Evolutionary conservation across 2,888 invertebrate species (phyloP).

Genomic region (Polydrusus pterygomalis): DNA sequence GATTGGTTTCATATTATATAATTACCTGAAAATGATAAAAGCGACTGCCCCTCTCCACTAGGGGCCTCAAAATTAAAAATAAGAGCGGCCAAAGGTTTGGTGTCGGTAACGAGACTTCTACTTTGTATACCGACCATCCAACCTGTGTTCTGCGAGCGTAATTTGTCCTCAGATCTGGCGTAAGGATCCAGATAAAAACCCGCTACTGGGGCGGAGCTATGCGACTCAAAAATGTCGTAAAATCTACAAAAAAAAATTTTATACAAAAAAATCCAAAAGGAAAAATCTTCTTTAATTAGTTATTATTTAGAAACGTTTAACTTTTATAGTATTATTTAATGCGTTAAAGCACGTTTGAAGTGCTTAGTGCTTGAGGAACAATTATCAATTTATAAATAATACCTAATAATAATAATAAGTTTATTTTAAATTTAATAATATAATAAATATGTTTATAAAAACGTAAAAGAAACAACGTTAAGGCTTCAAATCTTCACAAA

Average conservation of each 20-base stretch:
- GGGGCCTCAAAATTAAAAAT: constrained; percentile 89
- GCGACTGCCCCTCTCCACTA: constrained; percentile 75
- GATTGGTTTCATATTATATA: neutral
- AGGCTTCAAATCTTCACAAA: too few relatives aligned
- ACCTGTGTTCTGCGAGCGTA: constrained; percentile 77
- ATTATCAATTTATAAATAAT: too few relatives aligned
- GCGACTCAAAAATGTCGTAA: constrained; percentile 85
- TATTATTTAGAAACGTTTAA: too few relatives aligned
- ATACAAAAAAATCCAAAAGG: neutral
- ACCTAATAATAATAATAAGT: too few relatives aligned
- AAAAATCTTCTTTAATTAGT: too few relatives aligned
- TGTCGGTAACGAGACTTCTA: constrained; percentile 78
- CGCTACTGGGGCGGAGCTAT: constrained; percentile 79
- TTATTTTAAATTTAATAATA: too few relatives aligned
- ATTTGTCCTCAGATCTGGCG: constrained; percentile 79
- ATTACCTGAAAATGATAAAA: constrained; percentile 79
- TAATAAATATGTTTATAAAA: too few relatives aligned
- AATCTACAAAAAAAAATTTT: constrained; percentile 71
- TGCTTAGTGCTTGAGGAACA: too few relatives aligned
- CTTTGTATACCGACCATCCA: constrained; percentile 88
- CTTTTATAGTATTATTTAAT: too few relatives aligned
- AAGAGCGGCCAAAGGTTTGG: constrained; percentile 85
- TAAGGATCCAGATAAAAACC: constrained; percentile 92
- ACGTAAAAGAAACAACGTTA: too few relatives aligned
- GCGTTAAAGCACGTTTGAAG: too few relatives aligned